Percentiles rank a stretch among this genome's conserved stretches.
phyloP scores from a whole-genome alignment of 2,113 vertebrate genomes.

The Potamarius usumacintae region DNA sequence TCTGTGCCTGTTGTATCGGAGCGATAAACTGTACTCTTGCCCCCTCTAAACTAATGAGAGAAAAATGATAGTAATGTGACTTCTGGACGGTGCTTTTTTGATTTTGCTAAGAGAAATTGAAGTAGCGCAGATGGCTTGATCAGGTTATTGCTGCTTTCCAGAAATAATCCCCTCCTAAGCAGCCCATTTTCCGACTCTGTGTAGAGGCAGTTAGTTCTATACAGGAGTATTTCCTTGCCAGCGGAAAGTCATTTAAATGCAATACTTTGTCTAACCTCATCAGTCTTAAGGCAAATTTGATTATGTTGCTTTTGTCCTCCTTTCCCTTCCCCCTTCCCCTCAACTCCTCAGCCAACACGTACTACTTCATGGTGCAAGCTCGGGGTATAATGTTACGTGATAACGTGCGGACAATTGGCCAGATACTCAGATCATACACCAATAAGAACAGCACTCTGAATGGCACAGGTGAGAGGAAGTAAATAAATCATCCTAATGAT shows the following conservation, averaged over 20 bases:
- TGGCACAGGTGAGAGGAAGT: conserved; percentile 84
- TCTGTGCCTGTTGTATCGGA: too few species aligned
- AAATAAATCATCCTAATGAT: neutral
- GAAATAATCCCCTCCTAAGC: neutral
- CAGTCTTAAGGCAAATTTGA: neutral
- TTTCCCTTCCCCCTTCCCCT: neutral
- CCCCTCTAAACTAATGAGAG: neutral
- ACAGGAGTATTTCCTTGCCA: neutral
- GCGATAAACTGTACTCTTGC: too few species aligned
- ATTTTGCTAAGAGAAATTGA: neutral
- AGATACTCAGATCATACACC: conserved; percentile 93
- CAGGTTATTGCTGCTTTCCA: neutral
- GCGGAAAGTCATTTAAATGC: neutral
- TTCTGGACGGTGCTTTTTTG: neutral
- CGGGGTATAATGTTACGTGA: conserved; percentile 94
- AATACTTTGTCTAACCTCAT: neutral
- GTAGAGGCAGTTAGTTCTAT: neutral
- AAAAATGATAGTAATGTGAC: neutral
- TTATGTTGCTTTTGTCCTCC: neutral
- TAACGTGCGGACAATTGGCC: conserved; percentile 93
- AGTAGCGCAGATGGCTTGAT: neutral
- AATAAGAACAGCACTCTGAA: conserved; percentile 93
- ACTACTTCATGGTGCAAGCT: conserved; percentile 98
- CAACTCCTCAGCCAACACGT: conserved; percentile 83
- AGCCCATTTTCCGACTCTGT: neutral